These are phyloP conservation scores for Gari tellinella DNA, from an alignment of 2,888 invertebrate species.

Conservation along the genomic window DNA sequence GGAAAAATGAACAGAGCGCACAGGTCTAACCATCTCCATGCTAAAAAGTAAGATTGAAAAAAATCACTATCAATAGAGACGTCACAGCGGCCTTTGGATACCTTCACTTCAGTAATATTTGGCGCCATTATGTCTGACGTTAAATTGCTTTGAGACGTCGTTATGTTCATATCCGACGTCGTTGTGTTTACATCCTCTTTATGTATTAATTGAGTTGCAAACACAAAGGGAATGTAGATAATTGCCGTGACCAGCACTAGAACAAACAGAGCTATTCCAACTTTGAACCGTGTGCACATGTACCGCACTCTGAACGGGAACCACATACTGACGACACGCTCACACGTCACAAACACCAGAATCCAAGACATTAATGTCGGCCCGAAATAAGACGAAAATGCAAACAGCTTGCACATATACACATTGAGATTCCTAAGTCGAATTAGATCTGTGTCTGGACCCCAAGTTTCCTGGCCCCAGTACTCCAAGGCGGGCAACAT, in stretches of 20 bases:
- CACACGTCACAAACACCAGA: conserved; percentile 42
- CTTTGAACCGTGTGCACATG: conserved; percentile 43
- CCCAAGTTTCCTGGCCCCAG: conserved; percentile 25
- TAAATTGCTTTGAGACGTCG: no score
- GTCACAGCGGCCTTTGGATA: conserved; percentile 2
- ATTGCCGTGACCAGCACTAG: conserved; percentile 16
- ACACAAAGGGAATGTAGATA: conserved; percentile 40
- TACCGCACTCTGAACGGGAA: conserved; percentile 43
- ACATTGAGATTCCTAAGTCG: conserved; percentile 22
- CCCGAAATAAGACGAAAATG: conserved; percentile 45
- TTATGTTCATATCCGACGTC: no score
- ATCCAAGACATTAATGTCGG: conserved; percentile 45
- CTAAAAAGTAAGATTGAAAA: conserved; percentile 21
- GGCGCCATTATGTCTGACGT: neutral
- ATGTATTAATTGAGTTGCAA: neutral
- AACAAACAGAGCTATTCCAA: conserved; percentile 18
- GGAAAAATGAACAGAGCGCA: conserved; percentile 40
- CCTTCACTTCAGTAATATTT: neutral
- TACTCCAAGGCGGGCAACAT: conserved; percentile 43
- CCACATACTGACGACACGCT: conserved; percentile 45
- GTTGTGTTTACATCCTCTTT: neutral
- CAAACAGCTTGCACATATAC: conserved; percentile 37
- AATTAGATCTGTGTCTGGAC: neutral
- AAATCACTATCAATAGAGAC: conserved; percentile 12
- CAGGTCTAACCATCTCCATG: conserved; percentile 48